Percentiles rank a stretch among this genome's conserved stretches.
Evolutionary conservation across 2,113 vertebrate genomes (phyloP).

Genomic region (Chrysochloris asiatica): DNA sequence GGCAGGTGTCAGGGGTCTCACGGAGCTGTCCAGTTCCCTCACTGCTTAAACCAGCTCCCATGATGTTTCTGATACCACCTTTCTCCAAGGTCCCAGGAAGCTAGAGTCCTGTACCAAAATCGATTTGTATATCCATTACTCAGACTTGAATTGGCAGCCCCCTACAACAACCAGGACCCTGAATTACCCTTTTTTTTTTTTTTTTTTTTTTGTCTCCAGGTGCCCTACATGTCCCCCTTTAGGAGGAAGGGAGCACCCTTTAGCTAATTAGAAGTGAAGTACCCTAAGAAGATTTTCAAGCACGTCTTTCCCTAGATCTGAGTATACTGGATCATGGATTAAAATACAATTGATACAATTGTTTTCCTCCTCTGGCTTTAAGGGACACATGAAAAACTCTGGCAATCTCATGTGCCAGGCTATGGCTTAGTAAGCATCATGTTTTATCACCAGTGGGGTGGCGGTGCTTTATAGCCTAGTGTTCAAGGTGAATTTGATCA

Average conservation of each 20-base stretch:
- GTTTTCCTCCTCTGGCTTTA: neutral
- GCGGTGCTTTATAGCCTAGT: neutral
- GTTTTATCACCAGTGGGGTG: neutral
- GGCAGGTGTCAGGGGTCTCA: fast-evolving
- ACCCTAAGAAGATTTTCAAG: neutral
- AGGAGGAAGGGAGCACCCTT: neutral
- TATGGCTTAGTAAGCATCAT: neutral
- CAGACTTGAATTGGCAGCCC: neutral
- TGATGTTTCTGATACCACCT: neutral
- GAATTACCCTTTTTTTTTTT: neutral
- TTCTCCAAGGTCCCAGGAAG: neutral
- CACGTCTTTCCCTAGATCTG: neutral
- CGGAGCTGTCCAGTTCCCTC: neutral
- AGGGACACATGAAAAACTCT: neutral
- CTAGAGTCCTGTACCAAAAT: neutral
- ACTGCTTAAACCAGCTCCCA: neutral
- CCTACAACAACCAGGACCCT: neutral
- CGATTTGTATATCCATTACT: neutral
- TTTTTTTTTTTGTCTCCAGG: neutral
- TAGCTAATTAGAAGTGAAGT: neutral
- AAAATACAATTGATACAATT: neutral
- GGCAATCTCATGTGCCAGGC: neutral
- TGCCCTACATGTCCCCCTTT: neutral
- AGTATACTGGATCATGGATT: neutral
- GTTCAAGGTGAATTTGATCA: neutral